These are phyloP conservation scores for Asteroscopus sphinx DNA, from an alignment of 2,888 invertebrate genomes.

Conservation along the genomic window DNA sequence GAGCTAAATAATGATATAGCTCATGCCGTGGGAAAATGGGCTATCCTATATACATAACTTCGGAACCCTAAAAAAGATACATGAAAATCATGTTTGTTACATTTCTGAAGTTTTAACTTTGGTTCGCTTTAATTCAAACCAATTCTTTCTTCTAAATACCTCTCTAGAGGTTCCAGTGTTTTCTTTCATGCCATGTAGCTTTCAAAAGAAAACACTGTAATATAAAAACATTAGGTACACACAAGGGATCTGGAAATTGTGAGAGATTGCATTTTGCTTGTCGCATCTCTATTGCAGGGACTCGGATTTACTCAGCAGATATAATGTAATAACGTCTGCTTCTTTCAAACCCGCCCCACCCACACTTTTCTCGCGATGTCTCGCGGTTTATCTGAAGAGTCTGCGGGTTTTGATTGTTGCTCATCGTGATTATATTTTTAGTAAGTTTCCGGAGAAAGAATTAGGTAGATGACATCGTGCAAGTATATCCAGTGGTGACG, in stretches of 20 bases:
- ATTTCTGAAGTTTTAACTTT: neutral
- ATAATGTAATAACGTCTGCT: conserved; percentile 38
- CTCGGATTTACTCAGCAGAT: conserved; percentile 23
- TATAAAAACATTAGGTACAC: neutral
- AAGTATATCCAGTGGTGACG: conserved; percentile 30
- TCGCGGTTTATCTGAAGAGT: conserved; percentile 49
- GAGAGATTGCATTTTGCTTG: conserved; percentile 21
- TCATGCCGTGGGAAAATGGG: no score
- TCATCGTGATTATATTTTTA: conserved; percentile 55
- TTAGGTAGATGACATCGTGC: conserved; percentile 20
- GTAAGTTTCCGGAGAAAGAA: conserved; percentile 46
- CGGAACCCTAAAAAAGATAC: no score
- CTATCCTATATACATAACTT: no score
- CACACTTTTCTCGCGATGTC: conserved; percentile 48
- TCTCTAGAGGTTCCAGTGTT: neutral
- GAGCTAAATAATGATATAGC: no score
- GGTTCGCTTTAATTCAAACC: neutral
- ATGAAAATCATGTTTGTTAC: conserved; percentile 6
- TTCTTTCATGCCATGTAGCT: neutral
- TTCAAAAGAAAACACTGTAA: neutral
- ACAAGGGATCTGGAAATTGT: neutral
- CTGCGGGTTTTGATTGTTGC: conserved; percentile 55
- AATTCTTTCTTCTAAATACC: neutral
- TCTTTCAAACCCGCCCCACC: conserved; percentile 41
- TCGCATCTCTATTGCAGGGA: conserved; percentile 19